Base-by-base conservation (phyloP, 2,113 vertebrate species). In the Microcebus murinus region DNA sequence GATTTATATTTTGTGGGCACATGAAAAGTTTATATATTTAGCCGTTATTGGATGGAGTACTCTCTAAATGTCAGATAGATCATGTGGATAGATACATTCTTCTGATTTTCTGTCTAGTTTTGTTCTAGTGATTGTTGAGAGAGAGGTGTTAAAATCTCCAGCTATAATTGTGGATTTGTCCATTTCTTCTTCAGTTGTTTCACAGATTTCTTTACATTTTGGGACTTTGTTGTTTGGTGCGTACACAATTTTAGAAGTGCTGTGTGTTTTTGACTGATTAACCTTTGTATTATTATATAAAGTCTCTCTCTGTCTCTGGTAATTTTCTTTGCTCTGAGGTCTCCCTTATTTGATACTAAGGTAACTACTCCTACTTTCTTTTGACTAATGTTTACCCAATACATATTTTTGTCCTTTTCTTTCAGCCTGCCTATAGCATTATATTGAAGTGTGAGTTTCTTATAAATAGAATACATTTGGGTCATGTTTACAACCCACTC, bases 361-460 rank as follows among this genome's bases (percentile, higher is more conserved):
- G 4, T 50, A 65, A 18, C 18, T 88, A 61, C 48, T 73, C 9
- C 18, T 84, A 14, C 50, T 93, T 57, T 65, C 65, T 34, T 87
- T 29, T 87, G 21, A 79, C 82, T 91, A 73, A 70, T 92, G 50
- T 68, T 89, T 96, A 3, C 42, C 79, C 59, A 29, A 59, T 90
- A 45, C 27, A 59, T 87, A 34, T 83, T 94, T 94, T 76, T 84
- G 76, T 67, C 42, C 29, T 90, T 87, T 91, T 70, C 42, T 91
- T 95, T 65, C 48, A 87, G 29, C 50, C 74, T 87, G 29, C 65
- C 23, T 92, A 6, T 57, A 27, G 74, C 21, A 31, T 88, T 67
- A 76, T 27, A 21, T 71, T 76, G 25, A 82, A 88, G 77, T 88
- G 59, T 92, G 48, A 68, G 3, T 68, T 82, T 92, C 50, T 82